Evolutionary conservation across 1,140 invertebrate species (phyloP).

Genomic region (Nebria ingens): DNA sequence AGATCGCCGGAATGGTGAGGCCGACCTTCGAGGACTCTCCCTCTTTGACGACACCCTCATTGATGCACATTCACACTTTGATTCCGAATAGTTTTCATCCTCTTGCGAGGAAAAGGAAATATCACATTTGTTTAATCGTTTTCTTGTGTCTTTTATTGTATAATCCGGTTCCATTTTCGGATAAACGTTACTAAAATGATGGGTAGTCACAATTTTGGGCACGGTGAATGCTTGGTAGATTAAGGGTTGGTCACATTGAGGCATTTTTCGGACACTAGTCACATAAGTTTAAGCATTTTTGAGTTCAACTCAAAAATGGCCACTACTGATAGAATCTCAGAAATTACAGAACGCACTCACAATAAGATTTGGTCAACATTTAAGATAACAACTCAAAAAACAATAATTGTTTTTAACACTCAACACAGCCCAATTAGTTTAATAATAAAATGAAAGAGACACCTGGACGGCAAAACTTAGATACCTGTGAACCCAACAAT

Average conservation of each 20-base stretch:
- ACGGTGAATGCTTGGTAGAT: neutral
- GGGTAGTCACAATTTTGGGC: neutral
- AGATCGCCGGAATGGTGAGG: slow-evolving; percentile 24
- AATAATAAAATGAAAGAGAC: too few species aligned
- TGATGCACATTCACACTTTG: neutral
- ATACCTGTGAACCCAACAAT: too few species aligned
- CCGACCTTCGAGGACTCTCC: slow-evolving; percentile 21
- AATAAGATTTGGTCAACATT: too few species aligned
- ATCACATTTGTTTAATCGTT: neutral
- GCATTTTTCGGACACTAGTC: too few species aligned
- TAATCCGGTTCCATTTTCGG: neutral
- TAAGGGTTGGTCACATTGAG: neutral
- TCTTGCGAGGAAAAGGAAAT: neutral
- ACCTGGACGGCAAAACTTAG: too few species aligned
- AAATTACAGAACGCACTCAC: too few species aligned
- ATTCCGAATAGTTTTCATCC: neutral
- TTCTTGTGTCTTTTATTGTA: neutral
- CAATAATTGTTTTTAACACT: too few species aligned
- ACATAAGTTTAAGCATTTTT: too few species aligned
- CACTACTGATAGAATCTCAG: too few species aligned
- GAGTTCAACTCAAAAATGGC: too few species aligned
- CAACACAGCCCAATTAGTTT: too few species aligned
- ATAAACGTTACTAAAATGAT: neutral
- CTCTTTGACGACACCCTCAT: slow-evolving; percentile 13
- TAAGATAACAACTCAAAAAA: too few species aligned